Evolutionary conservation across 2,113 vertebrate species (phyloP), one percentile per base, ranked within the genome.

Genomic region (Catharus bicknelli): DNA sequence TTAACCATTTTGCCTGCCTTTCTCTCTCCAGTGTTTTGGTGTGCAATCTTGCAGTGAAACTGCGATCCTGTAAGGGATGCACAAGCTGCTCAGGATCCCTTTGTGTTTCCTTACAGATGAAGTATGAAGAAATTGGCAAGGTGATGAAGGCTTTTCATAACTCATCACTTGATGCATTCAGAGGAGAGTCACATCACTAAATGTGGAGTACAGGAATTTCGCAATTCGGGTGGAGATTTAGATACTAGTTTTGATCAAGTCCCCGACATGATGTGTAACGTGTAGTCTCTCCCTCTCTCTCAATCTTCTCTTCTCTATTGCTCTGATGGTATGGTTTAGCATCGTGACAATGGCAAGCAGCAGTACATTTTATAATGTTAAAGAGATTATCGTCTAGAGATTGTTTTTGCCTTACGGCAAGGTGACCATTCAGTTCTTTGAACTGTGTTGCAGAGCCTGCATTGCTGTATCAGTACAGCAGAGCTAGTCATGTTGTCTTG

Each of bases 331-430:
- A 40, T 75, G 80, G 42, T 70, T 85, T 92, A 79, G 32, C 85
- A 51, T 76, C 1, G 7, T 70, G 42, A 89, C 54, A 55, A 16
- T 45, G 51, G 45, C 81, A 95, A 95, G 43, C 69, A 88, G 86
- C 72, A 82, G 47, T 90, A 84, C 21, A 1, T 84, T 93, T 95
- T 85, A 54, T 61, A 81, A 85, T 83, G 72, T 90, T 82, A 63
- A 63, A 95, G 74, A 92, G 72, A 89, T 92, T 93, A 59, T 84
- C 95, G 70, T 75, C 76, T 88, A 89, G 70, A 87, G 80, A 89
- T 67, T 84, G 68, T 40, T 87, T 51, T 70, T 90, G 76, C 89
- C 62, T 94, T 62, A 34, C 1, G 27, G 40, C 81, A 89, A 94
- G 89, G 89, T 91, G 88, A 94, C 83, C 57, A 76, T 75, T 90